Evolutionary conservation across 2,888 invertebrate genomes (phyloP), one percentile per base, ranked within the genome.

Genomic region (Phalera bucephala): DNA sequence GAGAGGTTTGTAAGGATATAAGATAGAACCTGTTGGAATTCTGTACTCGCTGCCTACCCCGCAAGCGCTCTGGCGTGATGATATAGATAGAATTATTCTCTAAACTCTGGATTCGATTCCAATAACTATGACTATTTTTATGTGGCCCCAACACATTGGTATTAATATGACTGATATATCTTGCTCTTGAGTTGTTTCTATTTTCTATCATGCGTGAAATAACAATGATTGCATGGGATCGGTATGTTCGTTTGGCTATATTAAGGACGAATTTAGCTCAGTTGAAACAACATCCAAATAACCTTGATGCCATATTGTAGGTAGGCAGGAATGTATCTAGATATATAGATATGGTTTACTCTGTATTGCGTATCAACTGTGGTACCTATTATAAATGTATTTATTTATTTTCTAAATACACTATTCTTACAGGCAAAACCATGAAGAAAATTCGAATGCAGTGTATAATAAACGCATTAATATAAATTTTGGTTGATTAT

Each of bases 121-220:
- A 15, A 32, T 40, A 39, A 31, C 31, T 20, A 19, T 20, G 17
- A 20, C 28, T 38, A 38, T 41, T 47, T 50, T 11, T 17, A 44
- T 50, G 51, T 46, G 38, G 44, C 23, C 42, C 58, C 54, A 42
- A n/a, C 42, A 12, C 45, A 35, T 45, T 40, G 40, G 38, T 57
- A 52, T 45, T 57, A 66, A 61, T 62, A 47, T 47, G 33, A 59
- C 67, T 53, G 45, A 51, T 45, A 33, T 38, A 33, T 15, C 19
- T 28, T 36, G 43, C 38, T 62, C 63, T 65, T 61, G 60, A 53
- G 39, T 53, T 39, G 34, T 50, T 50, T 64, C 59, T 59, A 61
- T 60, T 71, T 67, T 51, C 63, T 64, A 65, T 44, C 49, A 62
- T 45, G 64, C 66, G 64, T 69, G 57, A 73, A 79, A 72, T 75